phyloP scores from a whole-genome alignment of 1,140 invertebrate genomes.

The Mactra quadrangularis region DNA sequence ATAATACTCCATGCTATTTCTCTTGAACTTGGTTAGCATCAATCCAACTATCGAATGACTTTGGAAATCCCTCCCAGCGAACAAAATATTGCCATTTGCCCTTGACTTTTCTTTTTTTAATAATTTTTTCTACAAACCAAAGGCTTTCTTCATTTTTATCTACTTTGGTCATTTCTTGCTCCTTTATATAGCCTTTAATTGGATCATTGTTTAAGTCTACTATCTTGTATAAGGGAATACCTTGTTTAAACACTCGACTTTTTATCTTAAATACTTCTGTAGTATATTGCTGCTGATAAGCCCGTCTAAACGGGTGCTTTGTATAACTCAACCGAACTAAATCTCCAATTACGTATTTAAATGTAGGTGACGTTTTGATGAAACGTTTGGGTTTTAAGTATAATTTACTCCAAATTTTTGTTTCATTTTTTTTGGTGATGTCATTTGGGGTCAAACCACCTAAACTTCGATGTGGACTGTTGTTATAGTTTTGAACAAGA shows the following conservation, averaged over 20 bases:
- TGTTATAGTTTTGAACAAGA: constrained; percentile 53
- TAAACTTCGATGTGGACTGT: constrained; percentile 61
- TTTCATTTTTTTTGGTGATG: constrained; percentile 53
- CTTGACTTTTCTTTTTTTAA: constrained; percentile 21
- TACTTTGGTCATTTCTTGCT: constrained; percentile 33
- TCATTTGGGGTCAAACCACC: constrained; percentile 57
- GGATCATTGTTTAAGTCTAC: constrained; percentile 13
- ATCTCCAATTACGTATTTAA: constrained; percentile 57
- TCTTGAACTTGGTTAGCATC: constrained; percentile 12
- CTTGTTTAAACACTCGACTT: constrained; percentile 12
- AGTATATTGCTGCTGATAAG: constrained; percentile 51
- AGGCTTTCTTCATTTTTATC: constrained; percentile 48
- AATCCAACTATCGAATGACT: constrained; percentile 43
- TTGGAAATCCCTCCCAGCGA: constrained; percentile 39
- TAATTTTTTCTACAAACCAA: constrained; percentile 43
- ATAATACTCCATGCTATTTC: not conserved
- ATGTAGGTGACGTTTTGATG: not conserved
- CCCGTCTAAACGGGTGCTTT: constrained; percentile 36
- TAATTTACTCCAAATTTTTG: constrained; percentile 55
- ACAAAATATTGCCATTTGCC: constrained; percentile 25
- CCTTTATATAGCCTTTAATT: constrained; percentile 45
- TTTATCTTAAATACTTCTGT: constrained; percentile 53
- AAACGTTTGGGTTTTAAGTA: constrained; percentile 49
- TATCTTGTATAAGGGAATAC: constrained; percentile 37
- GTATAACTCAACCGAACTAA: constrained; percentile 55